Percentiles rank a stretch among this genome's conserved stretches.
Conservation (phyloP, 2,797 vertebrate genomes). For the Melanotaenia boesemani region DNA sequence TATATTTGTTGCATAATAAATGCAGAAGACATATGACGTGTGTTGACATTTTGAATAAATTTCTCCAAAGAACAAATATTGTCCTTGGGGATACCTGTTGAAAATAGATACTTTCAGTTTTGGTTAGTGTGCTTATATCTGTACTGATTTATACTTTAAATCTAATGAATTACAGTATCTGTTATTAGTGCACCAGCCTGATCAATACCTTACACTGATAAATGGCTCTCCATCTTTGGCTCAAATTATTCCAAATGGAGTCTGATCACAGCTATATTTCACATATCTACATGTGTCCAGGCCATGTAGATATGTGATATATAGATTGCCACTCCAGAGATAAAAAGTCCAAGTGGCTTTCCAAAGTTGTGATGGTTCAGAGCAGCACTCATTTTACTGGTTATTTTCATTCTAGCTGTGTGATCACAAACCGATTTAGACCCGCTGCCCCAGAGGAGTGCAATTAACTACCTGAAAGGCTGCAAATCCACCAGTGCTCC, state of each 20-base stretch:
- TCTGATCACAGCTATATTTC: conserved; percentile 14
- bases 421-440: conserved; percentile 56
- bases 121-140: background rate
- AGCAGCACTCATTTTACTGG: conserved; percentile 37
- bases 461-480: conserved; percentile 68
- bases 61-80: background rate
- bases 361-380: conserved; percentile 40
- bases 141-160: background rate
- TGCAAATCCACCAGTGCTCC: conserved; percentile 54
- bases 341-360: conserved; percentile 52
- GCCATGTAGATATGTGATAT: conserved; percentile 3
- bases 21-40: background rate
- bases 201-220: background rate
- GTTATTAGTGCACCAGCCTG: background rate
- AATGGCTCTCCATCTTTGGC: background rate
- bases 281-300: conserved; percentile 14
- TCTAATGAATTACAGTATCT: background rate
- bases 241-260: background rate
- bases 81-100: background rate
- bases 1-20: background rate
- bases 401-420: conserved; percentile 52
- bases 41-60: background rate
- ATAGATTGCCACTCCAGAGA: conserved; percentile 37
- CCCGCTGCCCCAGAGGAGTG: conserved; percentile 42
- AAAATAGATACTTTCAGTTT: background rate